These are phyloP conservation scores for Odontophorus gujanensis DNA, from an alignment of 2,113 vertebrate species.

Conservation along the genomic window DNA sequence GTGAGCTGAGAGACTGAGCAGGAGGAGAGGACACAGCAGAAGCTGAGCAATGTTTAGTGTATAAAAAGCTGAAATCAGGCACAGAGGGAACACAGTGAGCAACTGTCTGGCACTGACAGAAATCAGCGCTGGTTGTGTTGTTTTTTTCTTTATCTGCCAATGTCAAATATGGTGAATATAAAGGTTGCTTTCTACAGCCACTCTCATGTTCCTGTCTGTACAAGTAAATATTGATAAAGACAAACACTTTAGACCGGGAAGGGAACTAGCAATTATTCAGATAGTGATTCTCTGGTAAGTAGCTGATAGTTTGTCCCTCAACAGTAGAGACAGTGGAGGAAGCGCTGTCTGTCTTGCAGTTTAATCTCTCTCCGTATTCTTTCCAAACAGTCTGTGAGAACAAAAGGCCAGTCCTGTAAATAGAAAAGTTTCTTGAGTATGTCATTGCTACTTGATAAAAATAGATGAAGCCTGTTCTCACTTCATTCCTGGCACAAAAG, in stretches of 20 bases:
- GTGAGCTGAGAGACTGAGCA: conserved; percentile 19
- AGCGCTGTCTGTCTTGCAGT: background rate
- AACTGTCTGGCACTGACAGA: conserved; percentile 12
- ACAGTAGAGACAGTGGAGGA: background rate
- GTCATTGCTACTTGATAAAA: conserved; percentile 3
- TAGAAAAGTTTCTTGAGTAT: conserved; percentile 6
- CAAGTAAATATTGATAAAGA: background rate
- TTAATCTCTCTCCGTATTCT: background rate
- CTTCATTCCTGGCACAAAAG: background rate
- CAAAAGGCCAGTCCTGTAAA: conserved; percentile 1
- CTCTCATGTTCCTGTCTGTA: background rate
- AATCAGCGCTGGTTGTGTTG: background rate
- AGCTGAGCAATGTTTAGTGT: background rate
- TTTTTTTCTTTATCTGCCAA: background rate
- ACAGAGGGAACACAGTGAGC: background rate
- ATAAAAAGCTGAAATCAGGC: conserved; percentile 50
- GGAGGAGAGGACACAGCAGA: background rate
- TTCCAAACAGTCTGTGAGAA: background rate
- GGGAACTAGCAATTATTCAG: background rate
- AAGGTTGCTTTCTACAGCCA: background rate
- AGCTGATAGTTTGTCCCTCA: background rate
- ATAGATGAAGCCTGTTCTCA: conserved; percentile 13
- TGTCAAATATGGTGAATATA: background rate
- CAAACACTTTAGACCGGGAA: background rate
- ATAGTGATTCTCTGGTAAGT: background rate